Base-by-base conservation (phyloP, 2,797 vertebrate genomes). In the Dendrocincla fuliginosa region DNA sequence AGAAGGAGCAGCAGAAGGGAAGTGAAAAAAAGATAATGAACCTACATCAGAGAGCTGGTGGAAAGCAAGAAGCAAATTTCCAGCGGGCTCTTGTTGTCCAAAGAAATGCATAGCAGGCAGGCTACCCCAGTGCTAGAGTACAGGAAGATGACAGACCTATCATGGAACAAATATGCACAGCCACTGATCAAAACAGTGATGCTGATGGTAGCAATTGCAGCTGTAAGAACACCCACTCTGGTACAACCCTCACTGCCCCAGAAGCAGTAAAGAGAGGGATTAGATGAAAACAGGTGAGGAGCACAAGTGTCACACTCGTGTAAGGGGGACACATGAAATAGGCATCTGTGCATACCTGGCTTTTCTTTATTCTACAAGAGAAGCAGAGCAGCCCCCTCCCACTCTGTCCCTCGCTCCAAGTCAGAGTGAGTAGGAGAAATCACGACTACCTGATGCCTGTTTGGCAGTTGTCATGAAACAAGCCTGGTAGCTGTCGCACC, bases 341-440 rank as follows among this genome's bases (percentile, higher is more conserved):
- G 46, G 50, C 10, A 19, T 44, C 82, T 70, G 41, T 33, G 19
- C 55, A 7, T 25, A 86, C 30, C 90, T 81, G 84, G 22, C 27
- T 10, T 68, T 84, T 87, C 41, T 73, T 55, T 41, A 39, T 89
- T 19, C 32, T 47, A 9, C 16, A 5, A 46, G 87, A 52, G 65
- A 35, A 93, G 60, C 84, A 85, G 64, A 94, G 87, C 89, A 87
- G 60, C 44, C 84, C 84, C 87, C 84, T 93, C 95, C 94, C 69
- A 91, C 91, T 93, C 95, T 44, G 69, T 85, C 95, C 87, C 55
- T 93, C 16, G 0, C 42, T 95, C 92, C 64, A 74, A 96, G 92
- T 57, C 90, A 87, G 86, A 90, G 84, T 1, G 84, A 95, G 90
- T 93, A 93, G 95, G 90, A 96, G 94, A 96, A 97, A 90, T 96